Percentiles rank a stretch among this genome's conserved stretches.
Conservation (phyloP, 2,797 vertebrate genomes). For the Labeo calbasu region DNA sequence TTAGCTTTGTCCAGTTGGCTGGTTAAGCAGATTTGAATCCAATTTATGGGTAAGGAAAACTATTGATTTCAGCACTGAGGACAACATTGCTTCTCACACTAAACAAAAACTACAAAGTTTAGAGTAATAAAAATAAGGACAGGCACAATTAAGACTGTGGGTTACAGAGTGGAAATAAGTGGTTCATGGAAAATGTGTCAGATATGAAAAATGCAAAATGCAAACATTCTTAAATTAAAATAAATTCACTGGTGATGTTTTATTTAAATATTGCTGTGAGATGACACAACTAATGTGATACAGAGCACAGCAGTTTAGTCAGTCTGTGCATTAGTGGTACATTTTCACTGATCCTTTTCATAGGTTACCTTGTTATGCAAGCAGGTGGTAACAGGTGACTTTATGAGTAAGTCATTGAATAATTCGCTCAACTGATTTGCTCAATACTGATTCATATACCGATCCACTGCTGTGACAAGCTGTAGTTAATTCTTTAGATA, state of each 20-base stretch:
- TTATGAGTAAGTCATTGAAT: neutral
- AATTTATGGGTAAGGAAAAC: neutral
- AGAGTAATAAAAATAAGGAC: neutral
- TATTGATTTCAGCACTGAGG: constrained; percentile 19
- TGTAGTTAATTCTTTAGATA: neutral
- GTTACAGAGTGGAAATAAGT: neutral
- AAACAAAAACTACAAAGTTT: neutral
- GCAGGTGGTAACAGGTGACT: neutral
- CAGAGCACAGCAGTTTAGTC: neutral
- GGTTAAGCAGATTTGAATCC: constrained; percentile 4
- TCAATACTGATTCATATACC: neutral
- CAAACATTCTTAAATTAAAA: neutral
- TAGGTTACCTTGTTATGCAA: neutral
- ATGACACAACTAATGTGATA: neutral
- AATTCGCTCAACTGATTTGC: neutral
- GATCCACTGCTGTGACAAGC: no score
- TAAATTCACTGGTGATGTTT: neutral
- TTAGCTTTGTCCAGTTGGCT: constrained; percentile 12
- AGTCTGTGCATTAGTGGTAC: neutral
- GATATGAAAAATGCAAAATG: neutral
- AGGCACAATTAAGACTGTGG: neutral
- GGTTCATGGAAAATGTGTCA: neutral
- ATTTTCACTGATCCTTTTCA: neutral
- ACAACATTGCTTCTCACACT: neutral
- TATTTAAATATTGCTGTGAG: neutral